phyloP scores from a whole-genome alignment of 2,113 vertebrate species.

The Sarotherodon lohbergeri region DNA sequence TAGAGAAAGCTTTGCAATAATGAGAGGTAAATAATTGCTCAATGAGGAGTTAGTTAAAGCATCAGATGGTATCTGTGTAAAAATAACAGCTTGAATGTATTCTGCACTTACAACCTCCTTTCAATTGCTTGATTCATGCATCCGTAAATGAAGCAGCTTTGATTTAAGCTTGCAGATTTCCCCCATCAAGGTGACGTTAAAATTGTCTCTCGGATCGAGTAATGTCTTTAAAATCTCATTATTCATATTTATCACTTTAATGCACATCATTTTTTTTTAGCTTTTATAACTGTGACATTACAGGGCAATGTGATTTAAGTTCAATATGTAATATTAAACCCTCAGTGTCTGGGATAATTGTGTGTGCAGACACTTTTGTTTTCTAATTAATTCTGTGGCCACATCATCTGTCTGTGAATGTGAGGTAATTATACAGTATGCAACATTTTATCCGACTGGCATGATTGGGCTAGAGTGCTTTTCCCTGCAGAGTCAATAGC shows the following conservation, averaged over 20 bases:
- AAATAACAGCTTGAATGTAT: conserved; percentile 22
- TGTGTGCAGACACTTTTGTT: not conserved
- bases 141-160: conserved; percentile 21
- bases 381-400: conserved; percentile 17
- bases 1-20: conserved; percentile 8
- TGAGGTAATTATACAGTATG: conserved; percentile 17
- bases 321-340: not conserved
- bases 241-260: not conserved
- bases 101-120: not conserved
- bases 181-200: not conserved
- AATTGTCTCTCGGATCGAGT: conserved; percentile 1
- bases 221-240: conserved; percentile 21
- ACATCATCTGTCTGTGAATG: conserved; percentile 1
- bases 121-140: conserved; percentile 20
- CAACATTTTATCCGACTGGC: not conserved
- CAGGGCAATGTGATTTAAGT: not conserved
- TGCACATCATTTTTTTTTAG: not conserved
- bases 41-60: conserved; percentile 3
- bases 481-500: conserved; percentile 1
- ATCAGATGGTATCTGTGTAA: conserved; percentile 12
- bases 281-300: not conserved
- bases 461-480: not conserved
- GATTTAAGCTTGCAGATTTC: not conserved
- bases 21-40: conserved; percentile 19
- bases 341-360: not conserved